Conservation (phyloP, 2,888 invertebrate genomes). For the Pollenia griseotomentosa region DNA sequence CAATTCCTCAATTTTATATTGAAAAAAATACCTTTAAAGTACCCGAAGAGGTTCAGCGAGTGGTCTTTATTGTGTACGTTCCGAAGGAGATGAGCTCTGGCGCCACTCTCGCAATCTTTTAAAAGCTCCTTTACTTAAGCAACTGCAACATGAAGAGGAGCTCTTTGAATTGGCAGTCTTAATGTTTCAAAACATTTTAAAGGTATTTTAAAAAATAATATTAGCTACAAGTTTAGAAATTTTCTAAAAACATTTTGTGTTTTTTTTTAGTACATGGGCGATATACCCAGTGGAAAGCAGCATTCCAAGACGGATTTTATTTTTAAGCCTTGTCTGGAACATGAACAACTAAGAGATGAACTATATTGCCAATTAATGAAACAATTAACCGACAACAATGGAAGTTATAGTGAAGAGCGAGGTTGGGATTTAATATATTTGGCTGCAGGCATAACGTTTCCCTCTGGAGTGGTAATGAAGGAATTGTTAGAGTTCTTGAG, state of each 20-base stretch:
- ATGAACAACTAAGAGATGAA: conserved; percentile 93
- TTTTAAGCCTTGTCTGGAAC: conserved; percentile 90
- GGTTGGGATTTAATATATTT: conserved; percentile 98
- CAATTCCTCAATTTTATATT: background rate
- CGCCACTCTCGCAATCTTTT: conserved; percentile 92
- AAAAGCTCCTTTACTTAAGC: conserved; percentile 92
- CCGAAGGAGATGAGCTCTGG: conserved; percentile 91
- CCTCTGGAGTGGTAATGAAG: conserved; percentile 90
- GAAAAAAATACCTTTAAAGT: conserved; percentile 78
- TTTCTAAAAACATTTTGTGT: background rate
- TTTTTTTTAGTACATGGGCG: conserved; percentile 90
- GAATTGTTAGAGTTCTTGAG: conserved; percentile 91
- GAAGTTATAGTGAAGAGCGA: conserved; percentile 92
- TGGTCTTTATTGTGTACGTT: conserved; percentile 88
- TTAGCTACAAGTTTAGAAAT: too few relatives aligned
- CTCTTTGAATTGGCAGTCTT: conserved; percentile 90
- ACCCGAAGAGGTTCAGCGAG: conserved; percentile 84
- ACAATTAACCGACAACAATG: conserved; percentile 95
- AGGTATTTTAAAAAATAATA: conserved; percentile 84
- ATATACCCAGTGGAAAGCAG: conserved; percentile 91
- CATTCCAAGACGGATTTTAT: conserved; percentile 94
- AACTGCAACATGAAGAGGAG: conserved; percentile 89
- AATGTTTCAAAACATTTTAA: conserved; percentile 90
- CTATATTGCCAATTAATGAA: conserved; percentile 97
- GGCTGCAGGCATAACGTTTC: conserved; percentile 93